Evolutionary conservation across 2,888 invertebrate genomes (phyloP).

Genomic region (Thelaira solivaga): DNA sequence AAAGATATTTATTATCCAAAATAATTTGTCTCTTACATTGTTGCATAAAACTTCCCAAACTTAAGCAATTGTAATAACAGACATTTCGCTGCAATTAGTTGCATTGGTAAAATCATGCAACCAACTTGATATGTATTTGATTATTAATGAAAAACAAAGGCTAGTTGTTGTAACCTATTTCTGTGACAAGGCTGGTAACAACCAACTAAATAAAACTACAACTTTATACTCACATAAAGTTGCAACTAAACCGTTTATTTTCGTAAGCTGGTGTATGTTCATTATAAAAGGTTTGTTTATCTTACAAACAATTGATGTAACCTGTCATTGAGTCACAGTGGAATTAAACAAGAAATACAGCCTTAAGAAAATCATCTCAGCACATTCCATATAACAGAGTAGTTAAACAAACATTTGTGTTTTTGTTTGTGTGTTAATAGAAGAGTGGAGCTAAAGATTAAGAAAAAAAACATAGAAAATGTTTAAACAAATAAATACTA

Average conservation of each 20-base stretch:
- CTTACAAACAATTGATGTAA: conserved; percentile 49
- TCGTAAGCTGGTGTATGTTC: neutral
- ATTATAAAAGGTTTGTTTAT: neutral
- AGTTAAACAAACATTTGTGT: neutral
- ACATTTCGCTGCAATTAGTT: neutral
- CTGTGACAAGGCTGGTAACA: conserved; percentile 6
- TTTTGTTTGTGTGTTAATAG: neutral
- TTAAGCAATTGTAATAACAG: neutral
- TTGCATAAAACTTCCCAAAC: neutral
- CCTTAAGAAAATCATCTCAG: conserved; percentile 22
- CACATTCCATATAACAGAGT: neutral
- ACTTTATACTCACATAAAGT: no score
- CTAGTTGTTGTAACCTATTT: conserved; percentile 34
- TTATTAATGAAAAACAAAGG: neutral
- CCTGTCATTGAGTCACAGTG: conserved; percentile 55
- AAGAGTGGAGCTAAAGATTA: conserved; percentile 6
- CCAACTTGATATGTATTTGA: neutral
- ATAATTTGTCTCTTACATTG: neutral
- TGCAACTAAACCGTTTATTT: neutral
- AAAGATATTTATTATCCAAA: no score
- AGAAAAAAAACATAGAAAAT: neutral
- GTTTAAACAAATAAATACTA: conserved; percentile 24
- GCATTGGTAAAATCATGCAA: neutral
- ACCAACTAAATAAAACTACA: neutral
- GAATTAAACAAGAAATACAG: conserved; percentile 61